Base-by-base conservation (phyloP, 2,888 invertebrate genomes). In the Ornithoptera alexandrae region DNA sequence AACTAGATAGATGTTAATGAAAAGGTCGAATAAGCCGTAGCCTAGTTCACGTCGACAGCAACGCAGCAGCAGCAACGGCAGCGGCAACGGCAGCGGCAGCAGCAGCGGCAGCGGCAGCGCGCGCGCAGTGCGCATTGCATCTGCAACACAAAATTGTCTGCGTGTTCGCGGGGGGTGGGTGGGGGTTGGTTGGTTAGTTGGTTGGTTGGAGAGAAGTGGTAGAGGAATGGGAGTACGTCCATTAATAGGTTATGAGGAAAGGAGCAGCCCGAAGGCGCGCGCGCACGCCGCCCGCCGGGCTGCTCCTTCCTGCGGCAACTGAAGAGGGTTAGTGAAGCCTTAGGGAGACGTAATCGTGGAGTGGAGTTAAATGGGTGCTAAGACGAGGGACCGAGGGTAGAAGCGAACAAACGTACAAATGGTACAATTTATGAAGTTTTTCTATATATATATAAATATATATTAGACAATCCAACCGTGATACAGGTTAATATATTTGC, bases 1-100 rank as follows among this genome's bases (percentile, higher is more conserved):
- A 88, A 86, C 85, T 90, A 91, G 87, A 88, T 92, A 92, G 90
- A 81, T 82, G 81, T 84, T 84, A 89, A 82, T 66, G 46, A 84
- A 59, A 83, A 81, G 83, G 78, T 86, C 81, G 82, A 77, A 76
- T 84, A 82, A 86, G 86, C 76, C 78, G 77, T 87, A 89, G 87
- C 81, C 80, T 86, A 85, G 85, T 81, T 82, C 82, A 80, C 78
- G 80, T 79, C 81, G 78, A 81, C 78, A 74, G 74, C 68, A 64
- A 56, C 60, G 63, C 69, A 64, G 64, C 67, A 60, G 30, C 10
- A 60, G 24, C 53, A 30, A 60, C 30, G 24, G 24, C 18, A 42
- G 59, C 22, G 22, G 58, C 4, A n/a, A n/a, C n/a, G n/a, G n/a
- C n/a, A n/a, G n/a, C n/a, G n/a, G n/a, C n/a, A n/a, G n/a, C n/a